Evolutionary conservation across 2,113 vertebrate species (phyloP).

Genomic region (Apteryx mantelli): DNA sequence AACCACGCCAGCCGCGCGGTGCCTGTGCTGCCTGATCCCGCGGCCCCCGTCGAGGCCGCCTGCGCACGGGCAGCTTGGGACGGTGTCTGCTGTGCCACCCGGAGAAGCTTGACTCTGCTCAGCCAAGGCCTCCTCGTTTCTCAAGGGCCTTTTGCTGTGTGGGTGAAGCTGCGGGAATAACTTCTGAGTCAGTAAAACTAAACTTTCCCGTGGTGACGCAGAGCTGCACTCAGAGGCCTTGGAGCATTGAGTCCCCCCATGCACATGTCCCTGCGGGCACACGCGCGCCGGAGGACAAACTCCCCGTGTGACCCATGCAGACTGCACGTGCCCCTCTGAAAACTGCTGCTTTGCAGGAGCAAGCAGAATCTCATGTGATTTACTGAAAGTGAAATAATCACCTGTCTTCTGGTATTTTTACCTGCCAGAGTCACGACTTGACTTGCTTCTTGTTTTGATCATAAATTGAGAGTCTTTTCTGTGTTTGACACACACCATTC

Average conservation of each 20-base stretch:
- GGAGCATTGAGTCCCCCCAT: too few species aligned
- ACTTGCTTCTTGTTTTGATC: not conserved
- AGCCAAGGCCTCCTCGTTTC: not conserved
- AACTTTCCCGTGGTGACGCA: not conserved
- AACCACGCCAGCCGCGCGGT: too few species aligned
- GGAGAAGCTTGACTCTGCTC: too few species aligned
- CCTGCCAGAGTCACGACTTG: not conserved
- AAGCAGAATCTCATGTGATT: not conserved
- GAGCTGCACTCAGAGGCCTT: not conserved
- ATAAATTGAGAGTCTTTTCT: not conserved
- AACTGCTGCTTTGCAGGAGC: not conserved
- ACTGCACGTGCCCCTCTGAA: not conserved
- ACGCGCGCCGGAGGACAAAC: not conserved
- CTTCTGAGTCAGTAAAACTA: not conserved
- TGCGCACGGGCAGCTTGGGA: too few species aligned
- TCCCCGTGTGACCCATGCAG: accelerated
- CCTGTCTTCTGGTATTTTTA: not conserved
- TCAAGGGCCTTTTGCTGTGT: not conserved
- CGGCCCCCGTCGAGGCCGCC: too few species aligned
- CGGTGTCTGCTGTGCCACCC: too few species aligned
- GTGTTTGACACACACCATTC: not conserved
- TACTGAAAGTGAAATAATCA: not conserved
- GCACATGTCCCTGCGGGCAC: not conserved
- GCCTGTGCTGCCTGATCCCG: too few species aligned
- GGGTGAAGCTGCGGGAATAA: not conserved